Percentiles rank a stretch among this genome's conserved stretches.
Evolutionary conservation across 2,113 vertebrate genomes (phyloP).

Genomic region (Boleophthalmus pectinirostris): DNA sequence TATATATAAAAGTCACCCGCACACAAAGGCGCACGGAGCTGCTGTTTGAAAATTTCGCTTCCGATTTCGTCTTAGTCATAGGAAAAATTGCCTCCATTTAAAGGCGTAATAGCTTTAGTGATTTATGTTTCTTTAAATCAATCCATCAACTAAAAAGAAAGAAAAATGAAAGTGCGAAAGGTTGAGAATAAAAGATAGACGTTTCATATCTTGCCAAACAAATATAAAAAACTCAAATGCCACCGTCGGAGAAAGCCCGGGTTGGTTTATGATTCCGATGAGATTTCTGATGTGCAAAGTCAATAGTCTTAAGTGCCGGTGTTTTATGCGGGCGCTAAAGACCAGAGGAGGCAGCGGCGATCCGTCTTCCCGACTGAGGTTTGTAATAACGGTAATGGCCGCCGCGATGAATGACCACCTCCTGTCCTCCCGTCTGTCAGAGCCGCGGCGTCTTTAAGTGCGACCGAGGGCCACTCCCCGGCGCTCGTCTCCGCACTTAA

Average conservation of each 20-base stretch:
- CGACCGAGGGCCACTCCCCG: constrained; percentile 56
- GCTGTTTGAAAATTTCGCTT: constrained; percentile 56
- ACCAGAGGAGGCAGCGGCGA: constrained; percentile 59
- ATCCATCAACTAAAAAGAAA: constrained; percentile 51
- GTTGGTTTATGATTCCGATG: constrained; percentile 55
- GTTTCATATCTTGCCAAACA: constrained; percentile 22
- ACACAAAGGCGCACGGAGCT: constrained; percentile 37
- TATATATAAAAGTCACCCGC: too few species aligned
- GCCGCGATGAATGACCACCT: constrained; percentile 70
- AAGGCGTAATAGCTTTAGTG: constrained; percentile 72
- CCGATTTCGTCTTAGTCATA: constrained; percentile 55
- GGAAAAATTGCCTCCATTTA: constrained; percentile 73
- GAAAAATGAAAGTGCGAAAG: constrained; percentile 36
- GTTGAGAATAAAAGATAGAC: neutral
- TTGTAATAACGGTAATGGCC: constrained; percentile 79
- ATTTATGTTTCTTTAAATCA: constrained; percentile 78
- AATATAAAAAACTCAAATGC: constrained; percentile 37
- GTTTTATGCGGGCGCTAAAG: constrained; percentile 67
- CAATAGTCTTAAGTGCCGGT: constrained; percentile 65
- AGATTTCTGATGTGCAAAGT: constrained; percentile 67
- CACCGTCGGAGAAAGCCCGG: constrained; percentile 44
- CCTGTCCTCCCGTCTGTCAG: constrained; percentile 62
- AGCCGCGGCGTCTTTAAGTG: constrained; percentile 64
- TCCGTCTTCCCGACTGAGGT: constrained; percentile 77
- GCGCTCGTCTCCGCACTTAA: constrained; percentile 33